Evolutionary conservation across 1,140 invertebrate species (phyloP).

Genomic region (Anastrepha ludens): DNA sequence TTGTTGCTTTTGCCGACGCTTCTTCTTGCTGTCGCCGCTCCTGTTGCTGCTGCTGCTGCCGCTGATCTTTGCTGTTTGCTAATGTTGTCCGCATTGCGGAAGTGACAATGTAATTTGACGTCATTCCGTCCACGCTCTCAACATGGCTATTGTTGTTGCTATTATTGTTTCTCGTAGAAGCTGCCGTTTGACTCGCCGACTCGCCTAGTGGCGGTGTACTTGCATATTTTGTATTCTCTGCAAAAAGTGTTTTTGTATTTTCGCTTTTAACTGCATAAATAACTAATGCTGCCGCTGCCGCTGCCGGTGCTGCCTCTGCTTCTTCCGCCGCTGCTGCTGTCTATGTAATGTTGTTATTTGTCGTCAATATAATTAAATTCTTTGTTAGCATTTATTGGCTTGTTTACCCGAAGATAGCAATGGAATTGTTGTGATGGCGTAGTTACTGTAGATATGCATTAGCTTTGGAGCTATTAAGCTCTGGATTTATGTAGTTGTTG

Average conservation of each 20-base stretch:
- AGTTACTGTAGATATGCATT: not conserved
- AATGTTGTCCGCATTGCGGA: slow-evolving; percentile 50
- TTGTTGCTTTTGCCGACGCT: not conserved
- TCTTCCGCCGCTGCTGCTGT: not conserved
- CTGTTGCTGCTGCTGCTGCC: not conserved
- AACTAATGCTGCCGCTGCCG: not conserved
- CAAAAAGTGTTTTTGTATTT: not conserved
- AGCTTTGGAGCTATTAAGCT: slow-evolving; percentile 30
- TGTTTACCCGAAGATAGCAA: slow-evolving; percentile 32
- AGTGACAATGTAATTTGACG: slow-evolving; percentile 52
- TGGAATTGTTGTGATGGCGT: not conserved
- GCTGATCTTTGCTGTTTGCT: slow-evolving; percentile 11
- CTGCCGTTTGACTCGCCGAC: not conserved
- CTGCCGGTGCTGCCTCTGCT: not conserved
- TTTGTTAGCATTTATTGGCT: slow-evolving; percentile 51
- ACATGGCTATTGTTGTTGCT: not conserved
- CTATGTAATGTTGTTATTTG: slow-evolving; percentile 46
- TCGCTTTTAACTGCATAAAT: slow-evolving; percentile 28
- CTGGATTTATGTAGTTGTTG: slow-evolving; percentile 1
- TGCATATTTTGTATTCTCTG: not conserved
- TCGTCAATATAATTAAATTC: slow-evolving; percentile 53
- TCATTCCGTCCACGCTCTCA: not conserved
- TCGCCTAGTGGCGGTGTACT: not conserved
- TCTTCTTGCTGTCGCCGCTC: not conserved
- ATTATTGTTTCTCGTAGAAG: not conserved